Evolutionary conservation across 2,888 invertebrate genomes (phyloP).

Genomic region (Alloplasta piceator): DNA sequence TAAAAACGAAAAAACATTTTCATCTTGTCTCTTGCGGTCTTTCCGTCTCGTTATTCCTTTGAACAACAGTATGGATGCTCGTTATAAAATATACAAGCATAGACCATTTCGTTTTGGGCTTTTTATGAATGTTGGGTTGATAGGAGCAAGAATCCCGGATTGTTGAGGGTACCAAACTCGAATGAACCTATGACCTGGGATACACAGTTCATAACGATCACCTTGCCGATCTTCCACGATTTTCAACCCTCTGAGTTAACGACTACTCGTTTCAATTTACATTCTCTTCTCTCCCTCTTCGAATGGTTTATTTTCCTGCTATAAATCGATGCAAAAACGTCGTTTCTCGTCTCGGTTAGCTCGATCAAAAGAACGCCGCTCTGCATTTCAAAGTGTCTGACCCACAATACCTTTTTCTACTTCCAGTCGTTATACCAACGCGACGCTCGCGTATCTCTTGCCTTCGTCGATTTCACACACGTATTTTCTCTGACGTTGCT

Average conservation of each 20-base stretch:
- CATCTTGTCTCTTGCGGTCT: too few species aligned
- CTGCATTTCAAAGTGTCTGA: conserved; percentile 72
- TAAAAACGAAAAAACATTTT: too few species aligned
- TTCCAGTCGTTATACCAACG: conserved; percentile 26
- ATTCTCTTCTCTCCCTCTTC: conserved; percentile 35
- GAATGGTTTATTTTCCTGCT: conserved; percentile 61
- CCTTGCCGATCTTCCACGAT: not conserved
- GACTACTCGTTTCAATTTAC: conserved; percentile 12
- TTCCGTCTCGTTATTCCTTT: not conserved
- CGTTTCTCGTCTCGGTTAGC: conserved; percentile 61
- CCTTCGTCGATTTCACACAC: conserved; percentile 47
- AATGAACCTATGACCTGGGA: conserved; percentile 38
- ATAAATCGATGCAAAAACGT: conserved; percentile 66
- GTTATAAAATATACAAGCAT: not conserved
- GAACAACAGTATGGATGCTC: not conserved
- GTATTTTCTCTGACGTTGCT: conserved; percentile 12
- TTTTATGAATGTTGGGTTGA: not conserved
- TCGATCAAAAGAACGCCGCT: conserved; percentile 70
- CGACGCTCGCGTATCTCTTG: conserved; percentile 34
- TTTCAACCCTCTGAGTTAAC: conserved; percentile 7
- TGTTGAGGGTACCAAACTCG: conserved; percentile 24
- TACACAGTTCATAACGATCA: conserved; percentile 35
- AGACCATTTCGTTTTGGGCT: conserved; percentile 21
- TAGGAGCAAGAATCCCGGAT: not conserved
- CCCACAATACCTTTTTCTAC: conserved; percentile 50